phyloP scores from a whole-genome alignment of 2,888 invertebrate genomes.

The Heliconius ethilla region DNA sequence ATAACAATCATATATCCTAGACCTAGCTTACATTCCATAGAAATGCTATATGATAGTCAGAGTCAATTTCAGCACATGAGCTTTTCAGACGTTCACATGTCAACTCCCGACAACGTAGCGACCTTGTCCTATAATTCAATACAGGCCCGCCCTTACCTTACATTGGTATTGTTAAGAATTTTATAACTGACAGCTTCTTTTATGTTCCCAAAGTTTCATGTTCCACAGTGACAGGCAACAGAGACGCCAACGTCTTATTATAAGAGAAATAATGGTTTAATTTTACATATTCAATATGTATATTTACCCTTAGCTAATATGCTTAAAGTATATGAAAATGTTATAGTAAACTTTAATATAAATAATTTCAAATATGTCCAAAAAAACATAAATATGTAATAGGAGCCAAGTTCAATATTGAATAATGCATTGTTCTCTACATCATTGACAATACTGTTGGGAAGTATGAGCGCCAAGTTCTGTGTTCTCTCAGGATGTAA shows the following conservation, averaged over 20 bases:
- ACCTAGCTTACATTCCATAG: background rate
- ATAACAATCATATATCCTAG: background rate
- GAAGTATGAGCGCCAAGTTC: too few relatives aligned
- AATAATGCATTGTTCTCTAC: background rate
- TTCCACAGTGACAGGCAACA: constrained; percentile 7
- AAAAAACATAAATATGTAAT: background rate
- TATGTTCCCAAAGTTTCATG: constrained; percentile 16
- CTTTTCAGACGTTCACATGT: constrained; percentile 29
- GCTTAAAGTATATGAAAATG: background rate
- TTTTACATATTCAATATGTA: background rate
- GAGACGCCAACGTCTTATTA: background rate
- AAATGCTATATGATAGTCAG: constrained; percentile 7
- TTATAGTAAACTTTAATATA: too few relatives aligned
- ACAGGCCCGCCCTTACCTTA: constrained; percentile 29
- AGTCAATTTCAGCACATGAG: constrained; percentile 28
- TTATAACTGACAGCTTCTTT: constrained; percentile 39
- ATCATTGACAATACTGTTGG: background rate
- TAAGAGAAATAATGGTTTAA: background rate
- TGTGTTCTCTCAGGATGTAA: background rate
- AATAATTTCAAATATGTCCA: background rate
- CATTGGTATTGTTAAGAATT: constrained; percentile 35
- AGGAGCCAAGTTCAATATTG: background rate
- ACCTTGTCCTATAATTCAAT: constrained; percentile 36
- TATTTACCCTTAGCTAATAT: background rate
- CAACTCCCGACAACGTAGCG: constrained; percentile 27